Conservation (phyloP, 2,888 invertebrate genomes). For the Conistra vaccinii region DNA sequence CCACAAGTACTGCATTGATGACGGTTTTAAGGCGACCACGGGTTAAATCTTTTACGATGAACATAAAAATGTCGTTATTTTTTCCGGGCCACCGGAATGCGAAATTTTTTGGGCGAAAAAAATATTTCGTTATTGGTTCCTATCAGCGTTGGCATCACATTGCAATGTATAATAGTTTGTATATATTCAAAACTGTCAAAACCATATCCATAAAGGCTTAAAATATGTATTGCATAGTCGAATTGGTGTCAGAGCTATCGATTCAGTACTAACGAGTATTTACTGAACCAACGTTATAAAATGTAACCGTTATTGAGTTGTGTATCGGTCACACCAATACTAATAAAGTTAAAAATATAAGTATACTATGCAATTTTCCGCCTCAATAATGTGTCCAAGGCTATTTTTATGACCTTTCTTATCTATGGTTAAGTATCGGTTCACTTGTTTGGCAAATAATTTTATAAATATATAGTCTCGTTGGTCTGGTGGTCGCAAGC, state of each 20-base stretch:
- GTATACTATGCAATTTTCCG: background rate
- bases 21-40: constrained; percentile 72
- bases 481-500: background rate
- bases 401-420: background rate
- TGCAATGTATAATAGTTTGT: constrained; percentile 25
- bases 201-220: constrained; percentile 4
- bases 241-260: constrained; percentile 31
- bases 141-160: constrained; percentile 27
- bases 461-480: background rate
- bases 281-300: constrained; percentile 19
- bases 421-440: too few species aligned
- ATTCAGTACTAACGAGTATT: constrained; percentile 20
- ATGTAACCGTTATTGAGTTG: constrained; percentile 12
- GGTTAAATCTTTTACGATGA: constrained; percentile 79
- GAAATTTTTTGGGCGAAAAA: constrained; percentile 45
- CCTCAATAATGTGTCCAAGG: background rate
- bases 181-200: constrained; percentile 14
- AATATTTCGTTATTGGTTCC: constrained; percentile 34
- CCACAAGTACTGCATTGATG: constrained; percentile 69
- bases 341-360: background rate
- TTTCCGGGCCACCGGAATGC: constrained; percentile 60
- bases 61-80: constrained; percentile 79
- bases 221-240: constrained; percentile 31
- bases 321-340: background rate
- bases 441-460: background rate